These are phyloP conservation scores for Phalacrocorax carbo DNA, from an alignment of 2,113 vertebrate genomes.

Conservation along the genomic window DNA sequence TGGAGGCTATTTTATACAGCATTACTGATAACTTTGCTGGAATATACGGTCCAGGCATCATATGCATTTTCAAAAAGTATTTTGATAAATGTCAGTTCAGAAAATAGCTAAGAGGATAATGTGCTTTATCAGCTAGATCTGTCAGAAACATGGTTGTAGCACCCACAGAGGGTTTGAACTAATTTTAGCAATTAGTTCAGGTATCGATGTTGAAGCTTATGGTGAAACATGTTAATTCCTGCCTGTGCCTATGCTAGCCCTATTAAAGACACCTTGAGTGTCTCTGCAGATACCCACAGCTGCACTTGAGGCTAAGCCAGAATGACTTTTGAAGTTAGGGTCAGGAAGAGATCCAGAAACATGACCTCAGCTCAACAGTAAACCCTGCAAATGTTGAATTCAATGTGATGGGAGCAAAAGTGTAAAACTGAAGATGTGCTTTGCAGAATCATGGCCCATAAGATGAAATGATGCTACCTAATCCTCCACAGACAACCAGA, in stretches of 20 bases:
- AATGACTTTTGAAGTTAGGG: background rate
- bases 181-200: slow-evolving; percentile 2
- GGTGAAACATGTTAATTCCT: background rate
- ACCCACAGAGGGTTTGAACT: background rate
- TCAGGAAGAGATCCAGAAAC: background rate
- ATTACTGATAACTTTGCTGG: background rate
- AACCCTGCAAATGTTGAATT: background rate
- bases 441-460: background rate
- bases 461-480: background rate
- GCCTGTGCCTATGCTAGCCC: background rate
- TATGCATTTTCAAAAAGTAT: background rate
- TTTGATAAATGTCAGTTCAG: background rate
- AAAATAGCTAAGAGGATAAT: background rate
- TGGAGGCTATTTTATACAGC: background rate
- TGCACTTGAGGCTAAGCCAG: background rate
- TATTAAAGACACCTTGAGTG: background rate
- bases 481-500: background rate
- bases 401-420: background rate
- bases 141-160: background rate
- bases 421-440: background rate
- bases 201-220: background rate
- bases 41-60: background rate
- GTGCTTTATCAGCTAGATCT: background rate
- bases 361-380: background rate
- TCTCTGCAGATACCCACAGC: background rate